Conservation (phyloP, 2,888 invertebrate species). For the Sphecodes monilicornis region DNA sequence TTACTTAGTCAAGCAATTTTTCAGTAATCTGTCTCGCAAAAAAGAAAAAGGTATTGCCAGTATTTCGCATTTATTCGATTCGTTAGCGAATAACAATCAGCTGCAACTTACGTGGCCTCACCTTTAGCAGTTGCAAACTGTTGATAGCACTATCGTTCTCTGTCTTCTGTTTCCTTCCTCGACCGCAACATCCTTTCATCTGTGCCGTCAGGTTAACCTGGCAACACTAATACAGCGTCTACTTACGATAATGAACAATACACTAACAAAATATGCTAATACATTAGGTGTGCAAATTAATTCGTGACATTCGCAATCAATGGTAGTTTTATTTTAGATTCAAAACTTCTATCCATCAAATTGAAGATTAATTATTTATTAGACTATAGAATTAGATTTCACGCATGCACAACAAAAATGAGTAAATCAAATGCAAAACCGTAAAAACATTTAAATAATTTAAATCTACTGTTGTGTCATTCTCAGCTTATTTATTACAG, state of each 20-base stretch:
- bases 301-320: not conserved
- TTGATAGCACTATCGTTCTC: slow-evolving; percentile 60
- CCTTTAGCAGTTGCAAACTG: slow-evolving; percentile 46
- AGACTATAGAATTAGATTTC: too few relatives aligned
- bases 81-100: not conserved
- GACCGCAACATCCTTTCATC: slow-evolving; percentile 64
- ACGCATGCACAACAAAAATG: too few relatives aligned
- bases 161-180: slow-evolving; percentile 55
- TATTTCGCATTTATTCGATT: not conserved
- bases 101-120: slow-evolving; percentile 37
- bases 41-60: not conserved
- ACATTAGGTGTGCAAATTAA: not conserved
- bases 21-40: too few relatives aligned
- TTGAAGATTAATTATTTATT: too few relatives aligned
- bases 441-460: too few relatives aligned
- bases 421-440: too few relatives aligned
- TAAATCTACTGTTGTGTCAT: too few relatives aligned
- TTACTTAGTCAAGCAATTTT: too few relatives aligned
- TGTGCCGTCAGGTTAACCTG: slow-evolving; percentile 42
- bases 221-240: not conserved
- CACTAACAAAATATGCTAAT: not conserved
- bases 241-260: not conserved
- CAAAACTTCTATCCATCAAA: too few relatives aligned
- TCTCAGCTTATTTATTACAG: too few relatives aligned
- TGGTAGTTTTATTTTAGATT: too few relatives aligned